Evolutionary conservation across 2,113 vertebrate genomes (phyloP), one percentile per base, ranked within the genome.

Genomic region (Lasiurus borealis): DNA sequence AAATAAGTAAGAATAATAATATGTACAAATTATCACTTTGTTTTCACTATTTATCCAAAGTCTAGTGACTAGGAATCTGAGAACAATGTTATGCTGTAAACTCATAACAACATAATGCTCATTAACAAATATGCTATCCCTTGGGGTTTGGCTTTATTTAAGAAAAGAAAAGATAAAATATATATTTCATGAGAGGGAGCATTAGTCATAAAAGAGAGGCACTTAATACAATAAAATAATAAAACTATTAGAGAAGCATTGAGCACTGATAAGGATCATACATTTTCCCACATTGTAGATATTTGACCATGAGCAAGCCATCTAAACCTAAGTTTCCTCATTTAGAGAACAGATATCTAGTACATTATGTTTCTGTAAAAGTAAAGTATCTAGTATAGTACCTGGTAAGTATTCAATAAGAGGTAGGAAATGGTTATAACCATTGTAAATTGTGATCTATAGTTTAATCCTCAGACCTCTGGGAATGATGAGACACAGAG

Each of bases 151-250:
- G 23, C 36, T 2, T 89, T 6, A 85, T 19, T 69, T 27, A 85
- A 54, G 14, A 80, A 57, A 76, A 73, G 48, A 36, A 23, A 8
- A 5, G 77, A 75, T 7, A 71, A n/a, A 25, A 40, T 71, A 40
- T 34, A 36, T 7, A 80, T 72, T 85, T 86, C 57, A 66, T 1
- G 4, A 89, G n/a, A 76, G 62, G 11, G 3, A 57, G 25, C 5
- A 40, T 72, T 83, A 52, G 16, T 57, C 7, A 25, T 48, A 29
- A 94, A 83, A 90, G 2, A 14, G 54, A 40, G 15, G 2, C 29
- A 91, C 77, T 10, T 13, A 90, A 46, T 86, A 85, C 18, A 83
- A 19, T 83, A 46, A 94, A 84, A 81, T 11, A 88, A 54, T n/a
- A 40, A 40, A 40, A 40, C 40, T 40, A 40, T 40, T 40, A 40